A percentile compares a stretch with the other conserved stretches of the same genome.
Evolutionary conservation across 2,888 invertebrate species (phyloP).

Genomic region (Hypsopygia costalis): DNA sequence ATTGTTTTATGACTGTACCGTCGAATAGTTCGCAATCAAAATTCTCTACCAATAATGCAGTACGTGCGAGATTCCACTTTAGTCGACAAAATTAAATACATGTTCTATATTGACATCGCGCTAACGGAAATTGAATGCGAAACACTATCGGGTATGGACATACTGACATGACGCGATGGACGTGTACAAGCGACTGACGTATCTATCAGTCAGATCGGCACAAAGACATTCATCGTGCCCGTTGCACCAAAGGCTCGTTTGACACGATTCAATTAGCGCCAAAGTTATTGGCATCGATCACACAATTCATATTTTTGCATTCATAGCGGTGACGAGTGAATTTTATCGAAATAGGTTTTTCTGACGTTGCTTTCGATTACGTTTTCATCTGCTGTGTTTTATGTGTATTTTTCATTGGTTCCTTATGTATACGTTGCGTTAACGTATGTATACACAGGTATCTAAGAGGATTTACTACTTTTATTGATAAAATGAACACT

Average conservation of each 20-base stretch:
- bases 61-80: constrained; percentile 16
- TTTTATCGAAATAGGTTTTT: neutral
- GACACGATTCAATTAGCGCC: constrained; percentile 27
- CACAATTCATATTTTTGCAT: constrained; percentile 6
- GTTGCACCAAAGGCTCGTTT: constrained; percentile 21
- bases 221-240: constrained; percentile 25
- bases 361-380: neutral
- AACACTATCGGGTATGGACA: constrained; percentile 21
- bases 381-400: too few relatives aligned
- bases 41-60: constrained; percentile 14
- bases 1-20: too few relatives aligned
- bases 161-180: constrained; percentile 20
- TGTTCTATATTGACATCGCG: constrained; percentile 20
- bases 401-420: too few relatives aligned
- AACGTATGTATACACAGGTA: too few relatives aligned
- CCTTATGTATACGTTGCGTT: too few relatives aligned
- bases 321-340: neutral
- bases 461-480: too few relatives aligned
- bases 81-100: constrained; percentile 23
- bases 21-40: neutral
- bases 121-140: constrained; percentile 30
- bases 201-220: constrained; percentile 24
- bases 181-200: constrained; percentile 22
- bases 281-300: constrained; percentile 17
- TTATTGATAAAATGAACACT: too few relatives aligned